phyloP scores from a whole-genome alignment of 2,888 invertebrate genomes.

The Lepeophtheirus nordmannii region DNA sequence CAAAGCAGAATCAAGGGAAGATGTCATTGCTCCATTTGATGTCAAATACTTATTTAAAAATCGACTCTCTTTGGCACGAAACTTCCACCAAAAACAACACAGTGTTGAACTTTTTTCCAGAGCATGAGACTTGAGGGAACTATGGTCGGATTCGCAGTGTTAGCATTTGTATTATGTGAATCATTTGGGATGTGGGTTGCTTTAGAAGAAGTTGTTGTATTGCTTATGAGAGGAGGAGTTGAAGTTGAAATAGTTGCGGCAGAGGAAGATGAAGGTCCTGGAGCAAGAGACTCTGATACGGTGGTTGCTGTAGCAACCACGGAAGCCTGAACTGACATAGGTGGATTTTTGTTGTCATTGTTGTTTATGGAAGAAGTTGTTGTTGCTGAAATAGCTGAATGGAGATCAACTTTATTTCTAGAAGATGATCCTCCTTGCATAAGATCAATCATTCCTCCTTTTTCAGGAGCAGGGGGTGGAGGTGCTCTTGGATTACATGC shows the following conservation, averaged over 20 bases:
- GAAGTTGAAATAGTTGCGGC: too few relatives aligned
- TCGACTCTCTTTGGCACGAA: slow-evolving; percentile 12
- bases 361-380: neutral
- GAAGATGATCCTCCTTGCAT: neutral
- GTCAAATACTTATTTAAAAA: neutral
- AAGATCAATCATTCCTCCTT: neutral
- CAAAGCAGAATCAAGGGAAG: too few relatives aligned
- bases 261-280: too few relatives aligned
- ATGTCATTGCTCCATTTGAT: too few relatives aligned
- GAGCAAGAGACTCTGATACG: neutral
- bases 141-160: neutral
- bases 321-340: neutral
- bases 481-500: neutral
- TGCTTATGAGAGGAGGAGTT: neutral
- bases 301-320: neutral
- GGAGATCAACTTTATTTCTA: neutral
- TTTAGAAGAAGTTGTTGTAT: neutral
- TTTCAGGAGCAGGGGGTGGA: slow-evolving; percentile 1
- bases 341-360: neutral
- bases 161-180: neutral
- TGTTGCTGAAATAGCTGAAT: neutral
- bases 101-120: slow-evolving; percentile 24
- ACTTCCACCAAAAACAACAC: slow-evolving; percentile 21
- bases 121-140: slow-evolving; percentile 21
- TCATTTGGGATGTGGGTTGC: neutral